Base-by-base conservation (phyloP, 2,797 vertebrate genomes). In the Bradypus variegatus region DNA sequence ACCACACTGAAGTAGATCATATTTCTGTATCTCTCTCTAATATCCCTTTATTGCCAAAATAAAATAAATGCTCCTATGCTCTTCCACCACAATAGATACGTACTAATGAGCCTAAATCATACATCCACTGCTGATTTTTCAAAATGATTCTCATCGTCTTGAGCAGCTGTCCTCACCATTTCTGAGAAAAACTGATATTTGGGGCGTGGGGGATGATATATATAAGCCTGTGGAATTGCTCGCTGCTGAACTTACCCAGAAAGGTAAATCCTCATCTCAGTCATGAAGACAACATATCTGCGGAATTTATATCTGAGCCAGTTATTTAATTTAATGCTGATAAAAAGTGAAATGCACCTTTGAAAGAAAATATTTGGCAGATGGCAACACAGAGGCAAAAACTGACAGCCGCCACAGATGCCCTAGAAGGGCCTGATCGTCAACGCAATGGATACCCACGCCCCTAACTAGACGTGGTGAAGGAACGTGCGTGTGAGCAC, bases 1-100 rank as follows among this genome's bases (percentile, higher is more conserved):
- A 0, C 12, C 55, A 8, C 3, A 9, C 0, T 1, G 3, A 27
- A 3, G 53, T 5, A 6, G 7, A 38, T 29, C 13, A 58, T 69
- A 33, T 67, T 27, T 13, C 33, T 31, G 10, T 9, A 79, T 36
- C 5, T 29, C 55, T 73, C 33, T n/a, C 41, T 48, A 29, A 55
- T 25, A 31, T 45, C 36, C 13, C 5, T 31, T 3, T 11, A 23
- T 62, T 15, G 3, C 67, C 55, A 73, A 62, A 73, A 12, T 15
- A 45, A 69, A 73, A 21, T 16, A 33, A 13, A 50, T n/a, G 21
- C 45, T 65, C 31, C 8, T 7, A 15, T 21, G 6, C 19, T 41
- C 27, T 23, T 31, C 33, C 13, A 18, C 64, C 45, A 33, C 11
- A 11, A 4, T 18, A 45, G 23, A 53, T 36, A 15, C 19, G 4